Conservation (phyloP, 1,140 invertebrate species). For the Pseudomyrmex dendroicus region DNA sequence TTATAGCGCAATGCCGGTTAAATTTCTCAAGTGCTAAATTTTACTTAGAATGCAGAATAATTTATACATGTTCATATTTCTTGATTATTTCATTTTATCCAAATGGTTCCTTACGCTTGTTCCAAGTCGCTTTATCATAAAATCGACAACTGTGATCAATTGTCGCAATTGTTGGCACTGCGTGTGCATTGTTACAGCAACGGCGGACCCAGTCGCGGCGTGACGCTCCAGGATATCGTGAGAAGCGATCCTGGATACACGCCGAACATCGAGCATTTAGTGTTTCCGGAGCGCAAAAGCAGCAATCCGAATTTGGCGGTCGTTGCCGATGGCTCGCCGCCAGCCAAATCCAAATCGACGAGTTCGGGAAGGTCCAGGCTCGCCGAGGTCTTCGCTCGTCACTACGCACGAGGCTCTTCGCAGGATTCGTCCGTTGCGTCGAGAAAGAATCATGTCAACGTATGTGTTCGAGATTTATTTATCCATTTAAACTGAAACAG, state of each 20-base stretch:
- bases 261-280: slow-evolving; percentile 87
- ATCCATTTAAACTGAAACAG: background rate
- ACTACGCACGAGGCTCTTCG: slow-evolving; percentile 79
- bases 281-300: slow-evolving; percentile 85
- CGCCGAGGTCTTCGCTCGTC: slow-evolving; percentile 85
- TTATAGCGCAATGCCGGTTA: no score
- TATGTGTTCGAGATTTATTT: slow-evolving; percentile 63
- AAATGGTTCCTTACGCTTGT: background rate
- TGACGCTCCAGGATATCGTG: slow-evolving; percentile 82
- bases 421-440: slow-evolving; percentile 75
- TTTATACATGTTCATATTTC: background rate
- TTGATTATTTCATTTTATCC: background rate
- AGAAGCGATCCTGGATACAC: slow-evolving; percentile 85
- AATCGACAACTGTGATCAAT: background rate
- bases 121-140: background rate
- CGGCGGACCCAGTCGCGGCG: slow-evolving; percentile 76
- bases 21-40: background rate
- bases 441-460: slow-evolving; percentile 81
- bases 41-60: background rate
- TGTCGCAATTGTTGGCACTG: background rate
- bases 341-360: slow-evolving; percentile 75
- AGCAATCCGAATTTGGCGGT: slow-evolving; percentile 81
- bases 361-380: slow-evolving; percentile 81
- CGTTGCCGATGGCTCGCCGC: slow-evolving; percentile 72
- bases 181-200: slow-evolving; percentile 72